These are phyloP conservation scores for Sphinx pinastri DNA, from an alignment of 2,888 invertebrate genomes.

Conservation along the genomic window DNA sequence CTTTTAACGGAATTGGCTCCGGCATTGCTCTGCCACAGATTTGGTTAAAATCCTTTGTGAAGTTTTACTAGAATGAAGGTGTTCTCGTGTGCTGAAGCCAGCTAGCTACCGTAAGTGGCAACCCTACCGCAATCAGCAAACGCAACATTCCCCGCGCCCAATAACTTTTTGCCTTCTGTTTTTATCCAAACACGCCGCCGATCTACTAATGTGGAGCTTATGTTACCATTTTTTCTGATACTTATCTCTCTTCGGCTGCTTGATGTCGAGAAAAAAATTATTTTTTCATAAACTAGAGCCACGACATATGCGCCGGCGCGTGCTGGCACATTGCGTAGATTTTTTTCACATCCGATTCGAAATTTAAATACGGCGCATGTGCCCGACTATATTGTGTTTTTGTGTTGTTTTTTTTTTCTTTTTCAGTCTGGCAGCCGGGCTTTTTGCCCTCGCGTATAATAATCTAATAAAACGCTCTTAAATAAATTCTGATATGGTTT, in stretches of 20 bases:
- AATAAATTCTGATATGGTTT: conserved; percentile 34
- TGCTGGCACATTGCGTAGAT: conserved; percentile 79
- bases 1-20: too few species aligned
- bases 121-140: conserved; percentile 45
- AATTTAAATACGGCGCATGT: conserved; percentile 70
- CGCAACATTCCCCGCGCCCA: conserved; percentile 57
- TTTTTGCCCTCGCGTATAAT: conserved; percentile 43
- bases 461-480: conserved; percentile 54
- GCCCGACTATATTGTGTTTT: conserved; percentile 67
- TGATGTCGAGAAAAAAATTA: conserved; percentile 71
- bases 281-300: conserved; percentile 55
- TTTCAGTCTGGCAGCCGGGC: conserved; percentile 58
- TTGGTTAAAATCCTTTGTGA: not conserved
- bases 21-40: too few species aligned
- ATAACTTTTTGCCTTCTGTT: conserved; percentile 65
- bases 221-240: conserved; percentile 76
- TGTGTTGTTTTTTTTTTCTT: conserved; percentile 59
- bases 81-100: not conserved
- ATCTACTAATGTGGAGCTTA: conserved; percentile 80
- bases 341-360: conserved; percentile 82
- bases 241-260: conserved; percentile 72
- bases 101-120: conserved; percentile 18
- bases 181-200: conserved; percentile 56
- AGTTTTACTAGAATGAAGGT: not conserved
- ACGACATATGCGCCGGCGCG: conserved; percentile 76